Evolutionary conservation across 1,140 invertebrate species (phyloP).

Genomic region (Nylanderia fulva): DNA sequence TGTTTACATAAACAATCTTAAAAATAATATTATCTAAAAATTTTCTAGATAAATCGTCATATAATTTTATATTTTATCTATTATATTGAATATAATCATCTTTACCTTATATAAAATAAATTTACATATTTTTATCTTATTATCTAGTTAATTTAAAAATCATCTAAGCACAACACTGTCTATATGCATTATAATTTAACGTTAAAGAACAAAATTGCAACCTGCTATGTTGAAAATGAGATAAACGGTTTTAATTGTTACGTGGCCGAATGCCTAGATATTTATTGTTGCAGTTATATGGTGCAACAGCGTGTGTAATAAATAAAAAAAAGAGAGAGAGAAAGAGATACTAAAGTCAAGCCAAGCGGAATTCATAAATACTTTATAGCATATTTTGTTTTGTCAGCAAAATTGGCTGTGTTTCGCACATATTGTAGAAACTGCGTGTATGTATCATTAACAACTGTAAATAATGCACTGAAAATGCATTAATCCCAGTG

Average conservation of each 20-base stretch:
- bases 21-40: too few relatives aligned
- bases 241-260: constrained; percentile 28
- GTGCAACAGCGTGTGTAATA: neutral
- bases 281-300: constrained; percentile 39
- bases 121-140: too few relatives aligned
- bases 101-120: too few relatives aligned
- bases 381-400: neutral
- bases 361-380: constrained; percentile 28
- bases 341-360: neutral
- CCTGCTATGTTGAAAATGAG: neutral
- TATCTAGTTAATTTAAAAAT: too few relatives aligned
- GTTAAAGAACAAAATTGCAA: neutral
- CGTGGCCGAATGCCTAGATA: neutral
- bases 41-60: too few relatives aligned
- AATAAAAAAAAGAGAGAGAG: constrained; percentile 4
- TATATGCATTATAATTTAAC: neutral
- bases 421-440: neutral
- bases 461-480: neutral
- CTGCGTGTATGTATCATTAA: neutral
- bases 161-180: too few relatives aligned
- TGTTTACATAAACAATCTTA: too few relatives aligned
- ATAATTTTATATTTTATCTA: too few relatives aligned
- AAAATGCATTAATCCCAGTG: constrained; percentile 17
- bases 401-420: neutral
- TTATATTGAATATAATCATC: too few relatives aligned